Percentiles rank a stretch among this genome's conserved stretches.
Evolutionary conservation across 2,888 invertebrate species (phyloP).

Genomic region (Athalia rosae): DNA sequence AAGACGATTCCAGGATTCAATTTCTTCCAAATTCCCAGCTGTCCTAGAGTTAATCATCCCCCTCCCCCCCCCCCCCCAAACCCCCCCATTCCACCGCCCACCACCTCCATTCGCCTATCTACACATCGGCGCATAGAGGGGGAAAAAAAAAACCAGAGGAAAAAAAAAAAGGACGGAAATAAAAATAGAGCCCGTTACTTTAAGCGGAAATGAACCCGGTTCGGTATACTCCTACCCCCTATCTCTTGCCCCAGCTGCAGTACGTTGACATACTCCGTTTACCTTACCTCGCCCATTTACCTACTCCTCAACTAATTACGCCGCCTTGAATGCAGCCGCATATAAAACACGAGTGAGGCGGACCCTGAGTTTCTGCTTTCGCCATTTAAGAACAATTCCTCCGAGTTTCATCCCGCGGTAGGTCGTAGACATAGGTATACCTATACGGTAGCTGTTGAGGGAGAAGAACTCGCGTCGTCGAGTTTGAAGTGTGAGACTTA

Average conservation of each 20-base stretch:
- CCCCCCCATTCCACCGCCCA: too few species aligned
- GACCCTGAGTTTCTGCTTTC: conserved; percentile 9
- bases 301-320: conserved; percentile 10
- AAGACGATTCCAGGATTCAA: conserved; percentile 2
- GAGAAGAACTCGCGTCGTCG: conserved; percentile 15
- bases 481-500: background rate
- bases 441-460: background rate
- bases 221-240: background rate
- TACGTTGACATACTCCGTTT: background rate
- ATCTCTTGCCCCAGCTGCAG: conserved; percentile 12
- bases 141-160: background rate
- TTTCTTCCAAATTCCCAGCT: conserved; percentile 1
- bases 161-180: background rate
- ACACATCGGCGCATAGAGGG: too few species aligned
- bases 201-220: conserved; percentile 7
- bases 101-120: too few species aligned
- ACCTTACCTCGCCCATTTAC: conserved; percentile 19
- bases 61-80: background rate
- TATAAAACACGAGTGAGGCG: background rate
- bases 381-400: conserved; percentile 19
- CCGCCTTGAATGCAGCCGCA: conserved; percentile 14
- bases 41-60: conserved; percentile 24
- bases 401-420: background rate
- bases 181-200: conserved; percentile 18
- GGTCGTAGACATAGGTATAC: background rate